Conservation (phyloP, 2,888 invertebrate species). For the Kryphioiulus occultus region DNA sequence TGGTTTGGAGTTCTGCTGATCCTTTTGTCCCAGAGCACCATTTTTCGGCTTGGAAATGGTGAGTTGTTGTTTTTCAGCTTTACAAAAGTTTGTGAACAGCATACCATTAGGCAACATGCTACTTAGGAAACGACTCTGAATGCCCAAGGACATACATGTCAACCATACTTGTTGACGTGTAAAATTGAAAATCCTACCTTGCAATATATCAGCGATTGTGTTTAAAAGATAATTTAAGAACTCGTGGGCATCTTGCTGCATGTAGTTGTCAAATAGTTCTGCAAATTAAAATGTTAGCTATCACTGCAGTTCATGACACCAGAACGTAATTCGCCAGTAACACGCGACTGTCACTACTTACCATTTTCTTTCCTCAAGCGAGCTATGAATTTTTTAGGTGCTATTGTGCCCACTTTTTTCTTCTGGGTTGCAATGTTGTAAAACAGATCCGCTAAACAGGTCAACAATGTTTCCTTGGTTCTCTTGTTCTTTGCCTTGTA, state of each 20-base stretch:
- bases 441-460: slow-evolving; percentile 98
- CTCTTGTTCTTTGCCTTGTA: slow-evolving; percentile 96
- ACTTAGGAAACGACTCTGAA: too few species aligned
- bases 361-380: slow-evolving; percentile 98
- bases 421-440: slow-evolving; percentile 99
- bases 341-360: slow-evolving; percentile 60
- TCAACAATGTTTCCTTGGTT: slow-evolving; percentile 95
- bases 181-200: slow-evolving; percentile 69
- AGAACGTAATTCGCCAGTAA: background rate
- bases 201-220: slow-evolving; percentile 96
- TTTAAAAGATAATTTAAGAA: slow-evolving; percentile 99
- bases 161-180: background rate
- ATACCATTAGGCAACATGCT: background rate
- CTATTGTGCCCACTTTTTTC: slow-evolving; percentile 98
- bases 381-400: slow-evolving; percentile 99
- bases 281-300: slow-evolving; percentile 59
- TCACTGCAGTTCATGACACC: background rate
- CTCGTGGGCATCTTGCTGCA: slow-evolving; percentile 99
- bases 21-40: slow-evolving; percentile 47
- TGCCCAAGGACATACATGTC: too few species aligned
- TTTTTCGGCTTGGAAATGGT: slow-evolving; percentile 52
- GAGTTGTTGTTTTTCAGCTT: slow-evolving; percentile 53
- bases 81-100: background rate
- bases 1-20: slow-evolving; percentile 64
- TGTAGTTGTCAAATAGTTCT: slow-evolving; percentile 99